Conservation (phyloP, 2,888 invertebrate genomes). For the Agrochola litura region DNA sequence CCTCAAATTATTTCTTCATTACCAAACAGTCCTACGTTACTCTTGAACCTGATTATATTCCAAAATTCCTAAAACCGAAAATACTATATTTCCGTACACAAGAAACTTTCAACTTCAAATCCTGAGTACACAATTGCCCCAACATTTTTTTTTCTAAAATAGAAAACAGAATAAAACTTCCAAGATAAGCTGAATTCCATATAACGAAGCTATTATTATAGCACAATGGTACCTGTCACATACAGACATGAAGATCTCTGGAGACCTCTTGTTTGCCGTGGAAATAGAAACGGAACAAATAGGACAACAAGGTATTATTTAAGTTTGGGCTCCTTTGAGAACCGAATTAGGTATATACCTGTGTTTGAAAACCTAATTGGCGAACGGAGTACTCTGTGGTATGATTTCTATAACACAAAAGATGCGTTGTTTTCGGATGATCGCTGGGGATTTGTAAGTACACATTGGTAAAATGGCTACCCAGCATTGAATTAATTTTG, state of each 20-base stretch:
- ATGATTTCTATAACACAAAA: conserved; percentile 35
- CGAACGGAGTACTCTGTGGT: conserved; percentile 5
- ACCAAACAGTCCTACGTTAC: neutral
- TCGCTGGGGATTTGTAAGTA: neutral
- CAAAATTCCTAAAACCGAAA: neutral
- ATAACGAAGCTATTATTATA: conserved; percentile 55
- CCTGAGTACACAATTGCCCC: neutral
- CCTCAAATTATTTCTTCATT: too few relatives aligned
- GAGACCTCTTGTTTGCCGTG: conserved; percentile 55
- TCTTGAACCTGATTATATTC: neutral
- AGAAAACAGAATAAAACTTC: conserved; percentile 37
- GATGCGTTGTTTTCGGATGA: conserved; percentile 16
- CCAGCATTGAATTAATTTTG: neutral
- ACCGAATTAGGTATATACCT: conserved; percentile 38
- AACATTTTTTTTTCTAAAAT: conserved; percentile 39
- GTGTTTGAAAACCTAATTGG: conserved; percentile 51
- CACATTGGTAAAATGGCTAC: neutral
- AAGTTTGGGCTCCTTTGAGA: conserved; percentile 48
- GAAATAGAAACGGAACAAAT: conserved; percentile 56
- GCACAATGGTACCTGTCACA: conserved; percentile 58
- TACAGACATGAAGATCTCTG: conserved; percentile 38
- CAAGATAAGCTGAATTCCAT: conserved; percentile 50
- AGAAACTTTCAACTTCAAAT: neutral
- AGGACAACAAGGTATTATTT: conserved; percentile 54
- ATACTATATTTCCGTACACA: neutral